phyloP scores from a whole-genome alignment of 2,113 vertebrate genomes.

The Azemiops feae region DNA sequence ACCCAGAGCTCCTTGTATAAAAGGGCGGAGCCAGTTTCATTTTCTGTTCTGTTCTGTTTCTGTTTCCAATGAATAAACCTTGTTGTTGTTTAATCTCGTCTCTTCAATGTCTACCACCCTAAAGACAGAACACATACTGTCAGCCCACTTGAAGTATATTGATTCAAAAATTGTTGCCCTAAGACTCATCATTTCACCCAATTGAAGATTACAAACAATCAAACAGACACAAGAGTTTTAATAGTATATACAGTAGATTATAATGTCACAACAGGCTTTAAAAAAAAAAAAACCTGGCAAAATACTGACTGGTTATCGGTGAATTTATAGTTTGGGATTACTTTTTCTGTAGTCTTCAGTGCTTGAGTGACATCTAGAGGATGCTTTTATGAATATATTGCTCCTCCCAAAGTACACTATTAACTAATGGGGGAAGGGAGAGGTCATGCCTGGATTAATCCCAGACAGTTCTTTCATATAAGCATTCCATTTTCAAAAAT shows the following conservation, averaged over 20 bases:
- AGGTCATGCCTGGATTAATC: neutral
- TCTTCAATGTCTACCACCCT: too few species aligned
- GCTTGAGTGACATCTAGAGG: slow-evolving; percentile 76
- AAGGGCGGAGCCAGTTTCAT: too few species aligned
- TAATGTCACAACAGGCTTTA: slow-evolving; percentile 7
- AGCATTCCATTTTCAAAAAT: neutral
- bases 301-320: neutral
- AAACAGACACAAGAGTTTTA: slow-evolving; percentile 18
- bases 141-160: neutral
- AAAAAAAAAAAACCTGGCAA: neutral
- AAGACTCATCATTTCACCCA: neutral
- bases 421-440: neutral
- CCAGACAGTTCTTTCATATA: neutral
- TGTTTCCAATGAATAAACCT: too few species aligned
- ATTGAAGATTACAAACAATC: neutral
- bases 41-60: too few species aligned
- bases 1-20: too few species aligned
- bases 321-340: rapidly evolving
- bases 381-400: neutral
- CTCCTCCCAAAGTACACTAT: neutral
- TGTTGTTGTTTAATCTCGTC: too few species aligned
- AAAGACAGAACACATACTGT: too few species aligned
- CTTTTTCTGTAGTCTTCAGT: slow-evolving; percentile 39
- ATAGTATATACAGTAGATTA: neutral
- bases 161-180: neutral